Base-by-base conservation (phyloP, 2,888 invertebrate genomes). In the Drosophila incognita region DNA sequence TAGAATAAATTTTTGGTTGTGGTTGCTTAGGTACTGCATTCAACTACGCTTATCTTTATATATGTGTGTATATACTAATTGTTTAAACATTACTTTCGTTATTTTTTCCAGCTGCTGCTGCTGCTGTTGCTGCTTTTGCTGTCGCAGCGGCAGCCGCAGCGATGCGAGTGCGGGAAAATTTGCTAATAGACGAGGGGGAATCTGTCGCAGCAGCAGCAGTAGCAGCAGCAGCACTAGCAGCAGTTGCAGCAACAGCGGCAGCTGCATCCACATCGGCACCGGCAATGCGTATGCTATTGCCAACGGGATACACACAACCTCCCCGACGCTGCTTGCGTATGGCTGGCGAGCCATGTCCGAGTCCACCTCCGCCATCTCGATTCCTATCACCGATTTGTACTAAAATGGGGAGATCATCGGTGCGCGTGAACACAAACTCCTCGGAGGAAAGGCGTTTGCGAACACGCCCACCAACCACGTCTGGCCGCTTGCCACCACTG, bases 281-380 rank as follows among this genome's bases (percentile, higher is more conserved):
- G 46, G 59, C 80, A 52, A 85, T 29, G 7, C 81, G 82, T 31
- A 89, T 76, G 33, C 52, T 90, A 35, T 79, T 86, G 35, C 83
- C 87, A 51, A 74, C 83, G 62, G 95, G 95, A 92, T 95, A 95
- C 53, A 95, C 94, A 82, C 94, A 95, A 87, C 94, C 94, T 84
- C 95, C 95, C 88, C 95, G 95, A 74, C 95, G 93, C 79, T 81
- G 93, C 74, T 95, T 94, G 2, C 95, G 94, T 84, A 94, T 94
- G 89, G 94, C 94, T 52, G 95, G 95, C n/a, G 91, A 91, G 35
- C 68, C 69, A 53, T 71, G 35, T 24, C 18, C 54, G 11, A 33
- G 21, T 35, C 53, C 33, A 21, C 15, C 33, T 8, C 18, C 11
- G 11, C 10, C 54, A 15, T 18, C 62, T 67, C 87, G 92, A 65